Evolutionary conservation across 2,888 invertebrate genomes (phyloP).

Genomic region (Plagodis dolabraria): DNA sequence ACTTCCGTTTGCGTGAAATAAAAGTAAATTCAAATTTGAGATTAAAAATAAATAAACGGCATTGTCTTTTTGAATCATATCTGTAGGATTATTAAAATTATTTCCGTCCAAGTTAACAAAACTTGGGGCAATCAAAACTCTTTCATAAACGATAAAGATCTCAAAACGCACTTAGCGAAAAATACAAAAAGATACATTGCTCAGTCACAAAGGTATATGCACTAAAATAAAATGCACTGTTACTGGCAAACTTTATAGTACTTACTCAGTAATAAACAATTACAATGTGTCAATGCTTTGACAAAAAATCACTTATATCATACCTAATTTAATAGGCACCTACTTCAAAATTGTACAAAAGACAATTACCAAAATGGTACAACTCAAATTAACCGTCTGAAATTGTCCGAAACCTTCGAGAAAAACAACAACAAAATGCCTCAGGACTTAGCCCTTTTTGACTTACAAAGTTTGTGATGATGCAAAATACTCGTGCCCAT

Average conservation of each 20-base stretch:
- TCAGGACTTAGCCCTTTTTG: constrained; percentile 8
- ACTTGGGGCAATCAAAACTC: constrained; percentile 13
- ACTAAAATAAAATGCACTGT: constrained; percentile 74
- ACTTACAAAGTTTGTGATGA: constrained; percentile 30
- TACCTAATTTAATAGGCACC: constrained; percentile 8
- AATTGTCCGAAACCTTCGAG: background rate
- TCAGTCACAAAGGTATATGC: constrained; percentile 64
- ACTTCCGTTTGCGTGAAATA: background rate
- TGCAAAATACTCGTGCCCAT: constrained; percentile 13
- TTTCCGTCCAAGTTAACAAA: background rate
- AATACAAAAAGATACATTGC: constrained; percentile 38
- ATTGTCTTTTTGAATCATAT: constrained; percentile 19
- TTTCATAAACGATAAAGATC: constrained; percentile 1
- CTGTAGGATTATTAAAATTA: background rate
- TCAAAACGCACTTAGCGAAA: constrained; percentile 1
- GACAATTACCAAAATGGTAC: constrained; percentile 2
- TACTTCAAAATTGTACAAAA: constrained; percentile 8
- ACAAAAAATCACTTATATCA: background rate
- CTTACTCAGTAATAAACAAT: constrained; percentile 29
- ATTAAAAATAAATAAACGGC: background rate
- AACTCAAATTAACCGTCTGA: too few species aligned
- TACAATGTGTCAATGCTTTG: constrained; percentile 2
- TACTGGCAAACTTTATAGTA: constrained; percentile 69
- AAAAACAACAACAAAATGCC: constrained; percentile 10
- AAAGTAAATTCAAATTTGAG: background rate